A percentile compares a stretch with the other conserved stretches of the same genome.
Evolutionary conservation across 2,888 invertebrate species (phyloP).

Genomic region (Apamea epomidion): DNA sequence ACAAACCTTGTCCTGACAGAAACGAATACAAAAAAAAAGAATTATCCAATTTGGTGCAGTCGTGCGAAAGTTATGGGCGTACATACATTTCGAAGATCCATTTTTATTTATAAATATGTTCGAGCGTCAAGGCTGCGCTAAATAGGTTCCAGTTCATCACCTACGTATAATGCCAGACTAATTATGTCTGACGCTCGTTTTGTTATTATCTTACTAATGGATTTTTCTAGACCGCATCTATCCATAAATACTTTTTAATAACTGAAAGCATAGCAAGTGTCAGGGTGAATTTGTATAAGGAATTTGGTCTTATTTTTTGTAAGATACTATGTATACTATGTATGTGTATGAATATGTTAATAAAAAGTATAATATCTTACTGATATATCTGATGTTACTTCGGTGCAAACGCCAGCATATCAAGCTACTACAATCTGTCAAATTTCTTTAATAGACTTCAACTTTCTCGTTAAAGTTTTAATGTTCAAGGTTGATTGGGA

Average conservation of each 20-base stretch:
- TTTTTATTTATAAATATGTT: no score
- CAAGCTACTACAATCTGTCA: no score
- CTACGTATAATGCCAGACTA: slow-evolving; percentile 2
- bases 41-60: no score
- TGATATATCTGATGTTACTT: background rate
- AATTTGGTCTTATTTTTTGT: background rate
- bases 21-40: no score
- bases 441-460: no score
- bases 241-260: background rate
- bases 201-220: background rate
- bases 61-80: no score
- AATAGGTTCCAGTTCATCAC: background rate
- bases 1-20: no score
- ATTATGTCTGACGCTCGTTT: background rate
- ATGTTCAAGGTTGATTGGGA: no score
- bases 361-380: background rate
- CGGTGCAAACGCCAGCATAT: background rate
- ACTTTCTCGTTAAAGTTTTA: no score
- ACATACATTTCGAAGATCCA: no score
- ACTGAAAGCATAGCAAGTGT: background rate
- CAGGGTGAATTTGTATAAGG: background rate
- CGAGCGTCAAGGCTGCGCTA: slow-evolving; percentile 2
- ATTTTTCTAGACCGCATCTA: background rate
- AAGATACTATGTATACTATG: background rate
- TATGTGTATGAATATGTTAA: background rate